These are phyloP conservation scores for Formica exsecta DNA, from an alignment of 1,140 invertebrate species.

Conservation along the genomic window DNA sequence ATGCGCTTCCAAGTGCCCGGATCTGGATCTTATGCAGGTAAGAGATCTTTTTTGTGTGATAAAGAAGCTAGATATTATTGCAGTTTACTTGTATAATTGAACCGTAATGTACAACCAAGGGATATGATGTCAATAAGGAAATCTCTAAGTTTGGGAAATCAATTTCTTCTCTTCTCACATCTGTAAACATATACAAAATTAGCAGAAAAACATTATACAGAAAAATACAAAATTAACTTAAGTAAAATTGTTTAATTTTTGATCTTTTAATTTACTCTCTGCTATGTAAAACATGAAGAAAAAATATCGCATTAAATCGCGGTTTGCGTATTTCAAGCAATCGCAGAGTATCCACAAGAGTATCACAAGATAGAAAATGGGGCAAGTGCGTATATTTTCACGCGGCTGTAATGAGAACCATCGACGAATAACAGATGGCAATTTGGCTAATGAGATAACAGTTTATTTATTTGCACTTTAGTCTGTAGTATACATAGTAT, in stretches of 20 bases:
- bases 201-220: too few species aligned
- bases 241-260: too few species aligned
- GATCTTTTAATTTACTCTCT: background rate
- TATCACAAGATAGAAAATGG: constrained; percentile 5
- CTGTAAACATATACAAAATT: too few species aligned
- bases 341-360: background rate
- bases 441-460: background rate
- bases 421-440: background rate
- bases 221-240: too few species aligned
- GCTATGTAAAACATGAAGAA: background rate
- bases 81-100: background rate
- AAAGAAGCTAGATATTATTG: background rate
- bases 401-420: background rate
- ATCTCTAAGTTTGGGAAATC: background rate
- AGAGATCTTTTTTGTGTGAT: constrained; percentile 1
- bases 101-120: background rate
- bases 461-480: constrained; percentile 24
- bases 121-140: background rate
- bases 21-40: constrained; percentile 83
- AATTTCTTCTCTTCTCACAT: background rate
- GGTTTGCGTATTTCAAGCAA: background rate
- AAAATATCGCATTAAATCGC: background rate
- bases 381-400: background rate
- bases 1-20: constrained; percentile 82
- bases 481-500: too few species aligned